Evolutionary conservation across 2,797 vertebrate species (phyloP), one percentile per base, ranked within the genome.

Genomic region (Gambelia wislizenii): DNA sequence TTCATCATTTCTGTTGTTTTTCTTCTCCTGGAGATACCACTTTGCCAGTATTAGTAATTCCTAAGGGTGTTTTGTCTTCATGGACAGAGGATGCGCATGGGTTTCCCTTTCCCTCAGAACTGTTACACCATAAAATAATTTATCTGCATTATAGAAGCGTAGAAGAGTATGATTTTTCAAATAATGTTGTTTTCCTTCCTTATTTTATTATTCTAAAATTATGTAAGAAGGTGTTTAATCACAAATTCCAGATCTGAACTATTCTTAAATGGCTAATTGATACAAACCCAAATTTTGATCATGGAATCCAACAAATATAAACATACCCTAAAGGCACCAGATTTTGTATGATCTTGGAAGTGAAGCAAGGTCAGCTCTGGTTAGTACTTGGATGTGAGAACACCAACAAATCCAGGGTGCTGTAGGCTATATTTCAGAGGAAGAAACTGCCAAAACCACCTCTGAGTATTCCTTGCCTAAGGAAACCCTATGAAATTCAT

Each of bases 1-100:
- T 89, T 6, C 0, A 0, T 74, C 27, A 44, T 47, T 80, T 91
- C 86, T 72, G 20, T 4, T 64, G 49, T 76, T 75, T 77, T 13
- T 14, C 70, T 90, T 42, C 69, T 74, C 4, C 2, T 22, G 18
- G 47, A 92, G 82, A 74, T 18, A 7, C 91, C 77, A 90, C 27
- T 70, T 79, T 84, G 67, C 4, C 44, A 87, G 52, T 6, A 44
- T 92, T 67, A 91, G 27, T 1, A 78, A 30, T 76, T 86, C 59
- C 69, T 61, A 12, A 39, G 14, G 8, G 6, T 67, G 2, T 27
- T 67, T 0, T 2, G 72, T 88, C 69, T 85, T 47, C 33, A 47
- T 20, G 33, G 27, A 44, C n/a, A 56, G 22, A 84, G 83, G 44
- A 85, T 70, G 7, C 4, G 33, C 22, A 42, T 39, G 74, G 36